These are phyloP conservation scores for Aleadryas rufinucha DNA, from an alignment of 2,113 vertebrate species.

Conservation along the genomic window DNA sequence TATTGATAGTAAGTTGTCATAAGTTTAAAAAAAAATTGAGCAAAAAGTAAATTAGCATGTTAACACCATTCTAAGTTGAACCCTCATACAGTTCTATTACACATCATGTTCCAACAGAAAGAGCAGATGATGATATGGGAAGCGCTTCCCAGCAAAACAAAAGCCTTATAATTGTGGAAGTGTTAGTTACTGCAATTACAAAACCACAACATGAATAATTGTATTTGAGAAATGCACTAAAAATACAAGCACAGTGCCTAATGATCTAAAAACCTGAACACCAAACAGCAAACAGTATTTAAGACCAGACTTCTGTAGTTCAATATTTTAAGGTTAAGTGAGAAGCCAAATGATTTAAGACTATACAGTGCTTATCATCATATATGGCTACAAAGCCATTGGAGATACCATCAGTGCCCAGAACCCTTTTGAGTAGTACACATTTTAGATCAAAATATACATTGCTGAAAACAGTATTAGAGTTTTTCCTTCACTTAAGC, in stretches of 20 bases:
- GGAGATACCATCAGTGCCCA: background rate
- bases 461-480: background rate
- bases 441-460: background rate
- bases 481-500: background rate
- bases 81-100: background rate
- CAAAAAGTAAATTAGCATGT: background rate
- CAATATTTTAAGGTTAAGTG: background rate
- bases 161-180: slow-evolving; percentile 32
- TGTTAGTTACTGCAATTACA: slow-evolving; percentile 42
- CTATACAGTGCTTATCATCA: background rate
- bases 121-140: slow-evolving; percentile 7
- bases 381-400: background rate
- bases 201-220: slow-evolving; percentile 47
- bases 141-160: slow-evolving; percentile 44
- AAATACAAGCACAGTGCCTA: background rate
- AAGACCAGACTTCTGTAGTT: background rate
- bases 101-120: background rate
- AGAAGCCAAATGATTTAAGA: background rate
- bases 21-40: background rate
- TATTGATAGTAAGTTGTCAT: background rate
- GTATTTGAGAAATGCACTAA: slow-evolving; percentile 12
- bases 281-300: background rate
- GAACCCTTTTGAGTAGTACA: background rate
- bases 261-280: background rate
- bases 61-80: background rate